phyloP scores from a whole-genome alignment of 2,113 vertebrate genomes.

The Percopsis transmontana region DNA sequence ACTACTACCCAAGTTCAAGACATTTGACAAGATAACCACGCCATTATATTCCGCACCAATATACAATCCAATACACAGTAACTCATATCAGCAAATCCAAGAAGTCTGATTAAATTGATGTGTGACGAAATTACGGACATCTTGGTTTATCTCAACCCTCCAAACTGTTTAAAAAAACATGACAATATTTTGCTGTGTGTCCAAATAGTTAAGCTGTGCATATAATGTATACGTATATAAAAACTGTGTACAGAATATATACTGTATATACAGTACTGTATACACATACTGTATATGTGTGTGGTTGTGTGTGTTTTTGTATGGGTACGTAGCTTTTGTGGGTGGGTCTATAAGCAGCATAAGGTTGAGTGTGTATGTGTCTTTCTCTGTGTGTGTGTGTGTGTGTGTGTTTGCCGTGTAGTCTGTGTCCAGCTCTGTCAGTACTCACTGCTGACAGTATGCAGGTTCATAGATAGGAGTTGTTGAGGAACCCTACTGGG shows the following conservation, averaged over 20 bases:
- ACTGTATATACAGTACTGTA: too few species aligned
- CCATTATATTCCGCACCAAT: not conserved
- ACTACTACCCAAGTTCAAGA: not conserved
- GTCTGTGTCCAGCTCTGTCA: slow-evolving; percentile 47
- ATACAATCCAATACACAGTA: not conserved
- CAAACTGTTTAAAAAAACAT: slow-evolving; percentile 11
- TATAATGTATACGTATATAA: too few species aligned
- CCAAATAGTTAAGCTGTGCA: too few species aligned
- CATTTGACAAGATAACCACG: not conserved
- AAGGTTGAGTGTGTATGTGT: slow-evolving; percentile 8
- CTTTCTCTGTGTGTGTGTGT: slow-evolving; percentile 8
- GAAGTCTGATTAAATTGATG: too few species aligned
- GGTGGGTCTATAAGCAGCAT: too few species aligned
- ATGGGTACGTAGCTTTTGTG: too few species aligned
- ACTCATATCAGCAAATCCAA: not conserved
- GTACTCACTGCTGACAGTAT: slow-evolving; percentile 55
- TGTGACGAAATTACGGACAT: slow-evolving; percentile 34
- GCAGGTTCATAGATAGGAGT: slow-evolving; percentile 42
- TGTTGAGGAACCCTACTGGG: slow-evolving; percentile 66
- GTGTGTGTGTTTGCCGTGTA: slow-evolving; percentile 21
- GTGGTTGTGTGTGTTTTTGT: slow-evolving; percentile 17
- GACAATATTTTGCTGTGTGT: slow-evolving; percentile 16
- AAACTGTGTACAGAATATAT: too few species aligned
- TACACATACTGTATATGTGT: slow-evolving; percentile 7
- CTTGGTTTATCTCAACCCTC: slow-evolving; percentile 27